Conservation (phyloP, 2,888 invertebrate genomes). For the Caenorhabditis plicata region DNA sequence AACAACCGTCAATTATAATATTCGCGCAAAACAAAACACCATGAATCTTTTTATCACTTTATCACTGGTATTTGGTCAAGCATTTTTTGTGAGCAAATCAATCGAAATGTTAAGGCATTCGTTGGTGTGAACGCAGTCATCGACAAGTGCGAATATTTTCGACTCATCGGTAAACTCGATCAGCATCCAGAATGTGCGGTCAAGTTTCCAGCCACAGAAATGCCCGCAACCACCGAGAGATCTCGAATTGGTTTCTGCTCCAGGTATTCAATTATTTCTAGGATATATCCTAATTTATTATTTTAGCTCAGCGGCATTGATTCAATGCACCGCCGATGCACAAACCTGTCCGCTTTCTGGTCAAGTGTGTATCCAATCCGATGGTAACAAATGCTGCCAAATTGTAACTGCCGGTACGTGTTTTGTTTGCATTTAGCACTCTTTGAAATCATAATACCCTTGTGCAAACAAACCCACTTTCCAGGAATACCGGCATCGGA, state of each 20-base stretch:
- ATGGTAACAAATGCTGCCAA: conserved; percentile 62
- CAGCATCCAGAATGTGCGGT: conserved; percentile 58
- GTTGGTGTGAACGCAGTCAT: conserved; percentile 25
- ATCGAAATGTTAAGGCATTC: conserved; percentile 9
- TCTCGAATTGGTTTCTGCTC: conserved; percentile 47
- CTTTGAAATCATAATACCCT: too few relatives aligned
- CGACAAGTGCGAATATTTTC: conserved; percentile 56
- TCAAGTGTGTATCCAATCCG: conserved; percentile 60
- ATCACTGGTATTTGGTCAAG: conserved; percentile 10
- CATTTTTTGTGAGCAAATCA: background rate
- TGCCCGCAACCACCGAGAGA: conserved; percentile 25
- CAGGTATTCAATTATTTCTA: conserved; percentile 17
- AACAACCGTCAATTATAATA: conserved; percentile 1
- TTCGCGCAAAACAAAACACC: conserved; percentile 4
- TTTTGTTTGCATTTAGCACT: too few relatives aligned
- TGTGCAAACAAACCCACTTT: too few relatives aligned
- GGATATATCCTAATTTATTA: background rate
- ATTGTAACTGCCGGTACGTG: conserved; percentile 51
- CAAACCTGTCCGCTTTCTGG: conserved; percentile 60
- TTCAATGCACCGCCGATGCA: conserved; percentile 59
- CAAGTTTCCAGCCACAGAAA: conserved; percentile 32
- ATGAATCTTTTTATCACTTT: conserved; percentile 12
- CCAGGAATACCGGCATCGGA: conserved; percentile 63
- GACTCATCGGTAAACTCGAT: conserved; percentile 45
- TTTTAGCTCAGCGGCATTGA: conserved; percentile 52